Conservation (phyloP, 2,888 invertebrate genomes). For the Mythimna loreyi region DNA sequence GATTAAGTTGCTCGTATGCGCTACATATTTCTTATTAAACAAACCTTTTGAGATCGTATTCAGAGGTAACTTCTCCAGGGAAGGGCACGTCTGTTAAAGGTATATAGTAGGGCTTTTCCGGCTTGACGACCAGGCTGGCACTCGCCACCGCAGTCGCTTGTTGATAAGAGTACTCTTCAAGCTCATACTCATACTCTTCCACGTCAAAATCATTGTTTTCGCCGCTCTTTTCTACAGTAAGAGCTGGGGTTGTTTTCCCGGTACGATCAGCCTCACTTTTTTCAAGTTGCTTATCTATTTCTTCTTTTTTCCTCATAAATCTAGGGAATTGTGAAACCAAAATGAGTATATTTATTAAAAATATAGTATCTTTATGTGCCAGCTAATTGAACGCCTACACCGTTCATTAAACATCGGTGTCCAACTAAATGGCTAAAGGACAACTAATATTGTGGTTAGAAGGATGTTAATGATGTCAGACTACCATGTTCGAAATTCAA, state of each 20-base stretch:
- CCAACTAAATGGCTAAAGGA: no score
- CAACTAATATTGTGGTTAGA: no score
- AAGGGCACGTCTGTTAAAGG: constrained; percentile 83
- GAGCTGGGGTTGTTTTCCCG: background rate
- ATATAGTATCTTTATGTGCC: no score
- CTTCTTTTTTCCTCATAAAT: constrained; percentile 79
- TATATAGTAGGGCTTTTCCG: constrained; percentile 77
- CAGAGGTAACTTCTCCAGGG: constrained; percentile 82
- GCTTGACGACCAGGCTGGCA: constrained; percentile 66
- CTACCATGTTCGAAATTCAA: no score
- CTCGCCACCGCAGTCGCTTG: constrained; percentile 64
- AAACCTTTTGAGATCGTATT: constrained; percentile 82
- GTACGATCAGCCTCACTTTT: constrained; percentile 59
- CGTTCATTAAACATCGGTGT: no score
- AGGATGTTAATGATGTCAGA: no score
- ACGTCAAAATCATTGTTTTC: constrained; percentile 81
- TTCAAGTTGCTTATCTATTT: constrained; percentile 75
- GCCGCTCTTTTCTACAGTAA: constrained; percentile 13
- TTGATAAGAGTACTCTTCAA: constrained; percentile 74
- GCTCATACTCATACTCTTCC: constrained; percentile 74
- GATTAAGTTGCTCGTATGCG: no score
- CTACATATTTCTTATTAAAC: constrained; percentile 24
- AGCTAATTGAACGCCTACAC: no score
- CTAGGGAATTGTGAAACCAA: constrained; percentile 56
- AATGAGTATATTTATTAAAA: background rate